Evolutionary conservation across 1,140 invertebrate species (phyloP), one percentile per base, ranked within the genome.

Genomic region (Formica exsecta): DNA sequence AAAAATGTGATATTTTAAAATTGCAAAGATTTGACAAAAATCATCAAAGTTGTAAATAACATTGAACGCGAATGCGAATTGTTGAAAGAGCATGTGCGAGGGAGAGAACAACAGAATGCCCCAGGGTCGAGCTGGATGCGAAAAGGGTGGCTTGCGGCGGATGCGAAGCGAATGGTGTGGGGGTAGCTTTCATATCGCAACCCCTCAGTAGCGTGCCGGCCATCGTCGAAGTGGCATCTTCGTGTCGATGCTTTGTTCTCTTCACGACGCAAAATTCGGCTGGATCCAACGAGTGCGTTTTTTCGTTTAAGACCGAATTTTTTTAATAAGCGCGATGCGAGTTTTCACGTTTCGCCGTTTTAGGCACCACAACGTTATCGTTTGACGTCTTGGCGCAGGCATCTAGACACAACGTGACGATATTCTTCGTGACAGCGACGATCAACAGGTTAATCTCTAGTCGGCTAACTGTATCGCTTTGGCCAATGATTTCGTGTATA

Each of bases 201-300:
- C 89, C 92, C 92, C 90, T 93, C 93, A 94, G 93, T 94, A 90
- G 87, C 88, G 93, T 92, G 92, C 86, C 81, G 90, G 84, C 89
- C 79, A 89, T 85, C 77, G 90, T 74, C 85, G 83, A 85, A 74
- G 83, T 86, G 73, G 87, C 66, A 91, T 48, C 68, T 51, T 83
- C 66, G 75, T 6, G 5, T 73, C 64, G 5, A 38, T 44, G 57
- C n/a, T 32, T 22, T 64, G n/a, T 59, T 41, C n/a, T 48, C 8
- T 7, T 65, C 25, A 7, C 25, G 59, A 48, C 75, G 74, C 54
- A 68, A 85, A 85, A 77, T 77, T 48, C 54, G 65, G 4, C 25
- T 32, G 25, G 25, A 32, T 6, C 13, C 16, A 16, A 38, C 16
- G 32, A 68, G 9, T 29, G 62, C 51, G 41, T 22, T 61, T 8